A percentile compares a stretch with the other conserved stretches of the same genome.
Conservation (phyloP, 2,797 vertebrate genomes). For the Halcyon chelicuti region DNA sequence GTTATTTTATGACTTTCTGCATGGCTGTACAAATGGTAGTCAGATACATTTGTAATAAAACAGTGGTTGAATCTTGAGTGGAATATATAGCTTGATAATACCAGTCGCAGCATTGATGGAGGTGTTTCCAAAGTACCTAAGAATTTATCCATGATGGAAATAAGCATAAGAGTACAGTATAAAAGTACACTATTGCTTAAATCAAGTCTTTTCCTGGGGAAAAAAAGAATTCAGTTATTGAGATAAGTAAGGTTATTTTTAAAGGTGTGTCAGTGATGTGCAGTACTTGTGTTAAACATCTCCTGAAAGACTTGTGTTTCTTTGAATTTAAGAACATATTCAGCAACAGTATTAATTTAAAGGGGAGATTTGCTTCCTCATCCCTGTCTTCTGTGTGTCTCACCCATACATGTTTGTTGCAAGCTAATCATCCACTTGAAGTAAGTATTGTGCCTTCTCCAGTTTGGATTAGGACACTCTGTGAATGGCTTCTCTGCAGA, state of each 20-base stretch:
- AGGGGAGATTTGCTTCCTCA: neutral
- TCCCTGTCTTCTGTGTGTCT: neutral
- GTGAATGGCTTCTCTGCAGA: neutral
- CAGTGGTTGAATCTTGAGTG: neutral
- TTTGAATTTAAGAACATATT: neutral
- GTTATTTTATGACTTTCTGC: neutral
- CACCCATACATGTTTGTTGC: neutral
- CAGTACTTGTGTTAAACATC: neutral
- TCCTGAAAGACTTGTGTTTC: neutral
- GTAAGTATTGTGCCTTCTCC: neutral
- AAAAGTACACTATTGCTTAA: neutral
- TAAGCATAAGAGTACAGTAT: neutral
- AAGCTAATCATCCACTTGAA: neutral
- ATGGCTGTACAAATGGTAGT: neutral
- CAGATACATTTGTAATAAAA: neutral
- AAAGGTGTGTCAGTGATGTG: neutral
- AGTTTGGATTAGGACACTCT: neutral
- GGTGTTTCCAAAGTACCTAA: neutral
- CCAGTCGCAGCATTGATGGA: neutral
- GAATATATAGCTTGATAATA: neutral
- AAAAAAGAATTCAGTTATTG: neutral
- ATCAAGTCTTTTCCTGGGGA: neutral
- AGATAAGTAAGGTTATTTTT: neutral
- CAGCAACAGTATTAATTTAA: neutral
- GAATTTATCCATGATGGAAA: neutral